Evolutionary conservation across 2,797 vertebrate genomes (phyloP).

Genomic region (Limosa lapponica): DNA sequence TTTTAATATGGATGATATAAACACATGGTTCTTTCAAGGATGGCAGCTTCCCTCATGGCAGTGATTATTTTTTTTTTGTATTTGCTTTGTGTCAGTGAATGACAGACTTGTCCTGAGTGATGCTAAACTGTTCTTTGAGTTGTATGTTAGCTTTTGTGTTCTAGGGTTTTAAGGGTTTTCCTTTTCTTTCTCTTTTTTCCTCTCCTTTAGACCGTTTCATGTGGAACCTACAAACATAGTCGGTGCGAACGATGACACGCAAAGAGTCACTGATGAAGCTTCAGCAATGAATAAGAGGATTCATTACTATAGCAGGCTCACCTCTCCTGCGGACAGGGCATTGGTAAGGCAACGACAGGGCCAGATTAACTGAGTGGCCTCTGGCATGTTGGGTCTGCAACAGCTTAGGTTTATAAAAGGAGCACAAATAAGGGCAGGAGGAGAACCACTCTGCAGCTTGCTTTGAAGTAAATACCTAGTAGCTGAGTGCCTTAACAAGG

Average conservation of each 20-base stretch:
- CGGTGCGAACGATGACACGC: conserved; percentile 69
- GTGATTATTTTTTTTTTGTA: neutral
- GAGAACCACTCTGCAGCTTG: neutral
- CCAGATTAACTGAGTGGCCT: neutral
- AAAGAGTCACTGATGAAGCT: conserved; percentile 89
- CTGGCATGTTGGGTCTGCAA: neutral
- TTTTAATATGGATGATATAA: neutral
- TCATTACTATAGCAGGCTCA: conserved; percentile 91
- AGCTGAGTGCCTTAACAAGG: neutral
- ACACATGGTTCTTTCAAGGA: neutral
- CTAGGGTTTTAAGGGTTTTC: neutral
- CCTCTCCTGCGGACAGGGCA: conserved; percentile 86
- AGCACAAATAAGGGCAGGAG: neutral
- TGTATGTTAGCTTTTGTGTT: neutral
- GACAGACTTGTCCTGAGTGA: neutral
- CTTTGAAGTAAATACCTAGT: neutral
- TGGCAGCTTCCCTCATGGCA: neutral
- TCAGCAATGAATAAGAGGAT: conserved; percentile 93
- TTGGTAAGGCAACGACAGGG: conserved; percentile 80
- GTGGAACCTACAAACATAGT: conserved; percentile 91
- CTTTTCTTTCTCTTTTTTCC: neutral
- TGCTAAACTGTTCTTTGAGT: neutral
- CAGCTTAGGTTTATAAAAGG: neutral
- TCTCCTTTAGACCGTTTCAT: conserved; percentile 87
- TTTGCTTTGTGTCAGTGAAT: neutral